Evolutionary conservation across 2,113 vertebrate genomes (phyloP).

Genomic region (Candoia aspera): DNA sequence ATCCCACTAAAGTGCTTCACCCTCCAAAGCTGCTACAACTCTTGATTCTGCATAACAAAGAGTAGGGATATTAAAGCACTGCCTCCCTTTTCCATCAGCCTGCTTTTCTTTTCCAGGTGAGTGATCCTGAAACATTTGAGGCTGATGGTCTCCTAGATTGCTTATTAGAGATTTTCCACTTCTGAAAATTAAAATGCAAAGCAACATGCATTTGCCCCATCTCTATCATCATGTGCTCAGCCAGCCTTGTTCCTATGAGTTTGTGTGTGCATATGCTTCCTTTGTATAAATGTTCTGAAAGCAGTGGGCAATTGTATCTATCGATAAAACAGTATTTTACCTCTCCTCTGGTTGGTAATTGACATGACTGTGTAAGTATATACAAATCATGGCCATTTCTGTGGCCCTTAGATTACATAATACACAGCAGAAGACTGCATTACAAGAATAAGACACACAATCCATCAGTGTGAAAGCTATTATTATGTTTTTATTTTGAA

Average conservation of each 20-base stretch:
- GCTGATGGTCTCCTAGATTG: neutral
- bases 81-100: neutral
- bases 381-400: neutral
- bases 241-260: neutral
- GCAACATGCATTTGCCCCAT: neutral
- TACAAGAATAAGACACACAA: neutral
- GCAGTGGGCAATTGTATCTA: neutral
- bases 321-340: neutral
- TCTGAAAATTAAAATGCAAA: neutral
- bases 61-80: neutral
- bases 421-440: neutral
- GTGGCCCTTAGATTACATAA: neutral
- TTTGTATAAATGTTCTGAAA: neutral
- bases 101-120: neutral
- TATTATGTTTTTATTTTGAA: slow-evolving; percentile 9
- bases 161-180: neutral
- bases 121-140: neutral
- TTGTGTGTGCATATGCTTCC: neutral
- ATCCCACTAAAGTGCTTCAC: neutral
- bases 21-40: neutral
- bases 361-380: neutral
- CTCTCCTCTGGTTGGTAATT: neutral
- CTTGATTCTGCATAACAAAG: neutral
- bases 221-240: neutral
- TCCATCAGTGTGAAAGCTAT: neutral